phyloP scores from a whole-genome alignment of 2,888 invertebrate species.

The Acanthoscelides obtectus region DNA sequence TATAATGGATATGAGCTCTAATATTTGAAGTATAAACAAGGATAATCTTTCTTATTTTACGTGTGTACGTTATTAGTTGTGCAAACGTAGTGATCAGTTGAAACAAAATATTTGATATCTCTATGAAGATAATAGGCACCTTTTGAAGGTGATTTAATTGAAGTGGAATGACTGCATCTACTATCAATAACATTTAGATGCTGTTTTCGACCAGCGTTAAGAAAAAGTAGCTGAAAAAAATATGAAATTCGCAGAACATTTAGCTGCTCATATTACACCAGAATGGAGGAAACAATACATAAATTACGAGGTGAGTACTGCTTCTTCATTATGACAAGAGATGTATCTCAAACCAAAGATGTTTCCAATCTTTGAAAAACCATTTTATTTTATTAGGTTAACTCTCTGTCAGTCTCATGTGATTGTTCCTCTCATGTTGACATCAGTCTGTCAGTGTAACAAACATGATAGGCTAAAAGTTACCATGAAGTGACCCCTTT shows the following conservation, averaged over 20 bases:
- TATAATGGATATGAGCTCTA: neutral
- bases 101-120: neutral
- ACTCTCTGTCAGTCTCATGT: neutral
- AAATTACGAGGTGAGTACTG: constrained; percentile 63
- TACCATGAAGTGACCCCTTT: too few relatives aligned
- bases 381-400: neutral
- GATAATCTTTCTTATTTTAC: neutral
- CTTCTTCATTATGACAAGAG: neutral
- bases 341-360: too few relatives aligned
- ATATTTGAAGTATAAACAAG: neutral
- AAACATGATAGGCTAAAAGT: too few relatives aligned
- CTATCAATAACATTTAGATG: neutral
- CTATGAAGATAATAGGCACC: neutral
- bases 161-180: neutral
- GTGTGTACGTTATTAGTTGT: neutral
- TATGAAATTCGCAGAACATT: constrained; percentile 90
- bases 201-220: neutral
- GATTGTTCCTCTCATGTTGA: neutral
- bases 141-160: neutral
- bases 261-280: constrained; percentile 83
- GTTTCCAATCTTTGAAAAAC: too few relatives aligned
- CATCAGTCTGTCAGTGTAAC: too few relatives aligned
- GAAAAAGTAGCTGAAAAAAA: neutral
- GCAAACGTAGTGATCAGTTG: neutral
- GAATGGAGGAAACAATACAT: constrained; percentile 90